Evolutionary conservation across 92 coral and sea anemone species (phyloP), one percentile per base, ranked within the genome.

Genomic region (Paramuricea clavata): DNA sequence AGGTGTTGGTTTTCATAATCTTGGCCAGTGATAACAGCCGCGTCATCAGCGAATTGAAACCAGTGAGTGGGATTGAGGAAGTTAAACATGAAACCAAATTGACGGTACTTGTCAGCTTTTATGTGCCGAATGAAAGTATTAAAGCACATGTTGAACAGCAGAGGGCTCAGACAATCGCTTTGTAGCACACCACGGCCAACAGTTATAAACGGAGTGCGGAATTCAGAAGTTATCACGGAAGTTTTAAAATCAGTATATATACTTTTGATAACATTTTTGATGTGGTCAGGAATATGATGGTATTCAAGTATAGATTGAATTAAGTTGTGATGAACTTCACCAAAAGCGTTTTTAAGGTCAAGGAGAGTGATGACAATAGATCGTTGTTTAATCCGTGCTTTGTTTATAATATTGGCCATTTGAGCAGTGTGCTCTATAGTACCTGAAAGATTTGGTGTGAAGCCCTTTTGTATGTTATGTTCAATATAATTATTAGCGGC

Each of bases 1-100:
- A 85, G 87, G 74, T 86, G 77, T 65, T 65, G 86, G 69, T 86
- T 86, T 49, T 87, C 88, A 5, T 4, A 61, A 22, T 88, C 85
- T 75, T 83, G 85, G 76, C 92, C 64, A 60, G 65, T 83, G 49
- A 76, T 88, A 62, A 88, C 89, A 59, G 89, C 88, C 32, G 87
- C 69, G 69, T 61, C 69, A 61, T 61, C 69, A 61, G 69, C 69
- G 17, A 61, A 61, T 26, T 61, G 86, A 64, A 83, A 88, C 88
- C 87, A 88, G 67, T 82, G 91, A 31, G 30, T 31, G 17, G 81
- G 86, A 65, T 64, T 86, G 81, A 86, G 36, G 19, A 86, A 60
- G 4, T 54, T 77, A 8, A 39, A 82, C 4, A 74, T 49, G 47
- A 86, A 75, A 82, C 89, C 86, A 64, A 85, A 49, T 85, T 85